Evolutionary conservation across 2,113 vertebrate species (phyloP).

Genomic region (Fregata magnificens): DNA sequence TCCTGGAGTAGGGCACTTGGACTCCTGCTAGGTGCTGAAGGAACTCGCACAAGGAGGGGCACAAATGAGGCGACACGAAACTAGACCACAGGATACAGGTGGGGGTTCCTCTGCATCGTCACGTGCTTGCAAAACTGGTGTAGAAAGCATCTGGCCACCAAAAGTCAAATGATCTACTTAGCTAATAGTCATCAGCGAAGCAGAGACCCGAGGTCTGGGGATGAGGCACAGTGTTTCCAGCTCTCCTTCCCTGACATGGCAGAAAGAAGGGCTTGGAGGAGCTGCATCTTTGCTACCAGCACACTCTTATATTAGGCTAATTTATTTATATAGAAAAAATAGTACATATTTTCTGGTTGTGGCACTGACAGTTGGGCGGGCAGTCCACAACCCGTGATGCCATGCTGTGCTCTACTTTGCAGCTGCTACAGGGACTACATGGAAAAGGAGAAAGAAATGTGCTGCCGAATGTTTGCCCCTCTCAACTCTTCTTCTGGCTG

Average conservation of each 20-base stretch:
- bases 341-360: accelerated
- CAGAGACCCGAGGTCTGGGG: not conserved
- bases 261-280: not conserved
- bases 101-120: not conserved
- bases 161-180: not conserved
- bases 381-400: not conserved
- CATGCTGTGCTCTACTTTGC: not conserved
- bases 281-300: not conserved
- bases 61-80: not conserved
- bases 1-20: not conserved
- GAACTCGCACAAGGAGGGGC: not conserved
- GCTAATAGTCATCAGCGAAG: not conserved
- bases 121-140: not conserved
- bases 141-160: not conserved
- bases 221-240: not conserved
- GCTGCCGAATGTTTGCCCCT: constrained; percentile 69
- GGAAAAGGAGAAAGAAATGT: constrained; percentile 72
- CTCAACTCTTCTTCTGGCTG: not conserved
- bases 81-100: not conserved
- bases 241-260: not conserved
- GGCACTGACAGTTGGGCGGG: not conserved
- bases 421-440: constrained; percentile 66
- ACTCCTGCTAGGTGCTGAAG: not conserved
- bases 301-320: not conserved
- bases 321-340: not conserved